A percentile compares a stretch with the other conserved stretches of the same genome.
These are phyloP conservation scores for Scolanthus callimorphus DNA, from an alignment of 92 coral and sea anemone genomes.

Conservation along the genomic window DNA sequence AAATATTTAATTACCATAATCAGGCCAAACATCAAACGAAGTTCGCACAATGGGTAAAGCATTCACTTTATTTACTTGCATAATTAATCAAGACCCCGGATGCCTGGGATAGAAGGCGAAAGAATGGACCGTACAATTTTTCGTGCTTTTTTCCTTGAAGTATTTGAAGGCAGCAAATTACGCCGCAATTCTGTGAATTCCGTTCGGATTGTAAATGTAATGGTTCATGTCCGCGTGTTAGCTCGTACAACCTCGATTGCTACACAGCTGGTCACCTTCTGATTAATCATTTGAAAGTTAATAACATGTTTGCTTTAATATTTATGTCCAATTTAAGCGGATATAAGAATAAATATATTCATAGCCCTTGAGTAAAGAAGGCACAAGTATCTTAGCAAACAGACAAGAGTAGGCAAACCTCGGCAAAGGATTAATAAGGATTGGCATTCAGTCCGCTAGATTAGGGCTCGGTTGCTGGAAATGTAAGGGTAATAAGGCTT, in stretches of 20 bases:
- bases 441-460: background rate
- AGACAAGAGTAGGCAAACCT: background rate
- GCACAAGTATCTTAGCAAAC: slow-evolving; percentile 1
- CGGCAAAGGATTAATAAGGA: background rate
- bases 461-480: no score
- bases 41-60: slow-evolving; percentile 64
- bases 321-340: slow-evolving; percentile 82
- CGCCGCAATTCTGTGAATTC: no score
- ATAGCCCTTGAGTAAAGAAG: slow-evolving; percentile 11
- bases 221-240: no score
- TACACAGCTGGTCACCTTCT: slow-evolving; percentile 63
- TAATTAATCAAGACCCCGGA: slow-evolving; percentile 55
- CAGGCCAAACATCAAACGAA: slow-evolving; percentile 93
- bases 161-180: no score
- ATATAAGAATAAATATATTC: slow-evolving; percentile 63
- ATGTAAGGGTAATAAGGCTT: no score
- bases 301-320: slow-evolving; percentile 88
- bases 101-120: no score
- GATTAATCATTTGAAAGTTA: slow-evolving; percentile 84
- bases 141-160: no score
- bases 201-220: no score
- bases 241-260: no score
- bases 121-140: no score
- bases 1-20: slow-evolving; percentile 99
- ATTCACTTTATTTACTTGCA: slow-evolving; percentile 91